These are phyloP conservation scores for Callopanchax toddi DNA, from an alignment of 2,113 vertebrate species.

Conservation along the genomic window DNA sequence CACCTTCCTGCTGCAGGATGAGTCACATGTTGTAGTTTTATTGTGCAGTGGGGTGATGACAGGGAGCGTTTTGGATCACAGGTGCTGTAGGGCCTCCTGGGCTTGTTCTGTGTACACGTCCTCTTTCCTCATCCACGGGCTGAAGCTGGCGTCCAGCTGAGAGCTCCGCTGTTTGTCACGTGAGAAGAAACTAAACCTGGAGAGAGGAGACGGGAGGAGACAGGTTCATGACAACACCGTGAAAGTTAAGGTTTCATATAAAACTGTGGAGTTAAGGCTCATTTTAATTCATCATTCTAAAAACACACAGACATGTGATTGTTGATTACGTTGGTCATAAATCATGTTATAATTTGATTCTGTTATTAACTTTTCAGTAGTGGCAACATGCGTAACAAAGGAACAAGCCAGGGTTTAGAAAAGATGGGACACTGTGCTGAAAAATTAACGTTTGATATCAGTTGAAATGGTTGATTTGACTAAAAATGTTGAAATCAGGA, in stretches of 20 bases:
- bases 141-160: constrained; percentile 79
- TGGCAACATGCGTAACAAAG: too few relatives aligned
- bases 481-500: too few relatives aligned
- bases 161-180: constrained; percentile 89
- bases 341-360: background rate
- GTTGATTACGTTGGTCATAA: background rate
- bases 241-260: too few relatives aligned
- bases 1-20: constrained; percentile 24
- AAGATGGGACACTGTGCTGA: too few relatives aligned
- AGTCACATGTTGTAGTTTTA: constrained; percentile 20
- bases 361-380: too few relatives aligned
- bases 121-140: constrained; percentile 85
- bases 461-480: too few relatives aligned
- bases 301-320: background rate
- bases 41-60: constrained; percentile 16
- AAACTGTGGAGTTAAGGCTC: constrained; percentile 17
- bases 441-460: too few relatives aligned
- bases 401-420: too few relatives aligned
- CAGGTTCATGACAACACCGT: background rate
- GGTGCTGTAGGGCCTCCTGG: constrained; percentile 93
- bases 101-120: constrained; percentile 92
- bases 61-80: constrained; percentile 79
- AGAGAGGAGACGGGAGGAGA: background rate
- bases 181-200: constrained; percentile 98
- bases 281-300: too few relatives aligned